These are phyloP conservation scores for Cottoperca gobio DNA, from an alignment of 2,797 vertebrate species.

Conservation along the genomic window DNA sequence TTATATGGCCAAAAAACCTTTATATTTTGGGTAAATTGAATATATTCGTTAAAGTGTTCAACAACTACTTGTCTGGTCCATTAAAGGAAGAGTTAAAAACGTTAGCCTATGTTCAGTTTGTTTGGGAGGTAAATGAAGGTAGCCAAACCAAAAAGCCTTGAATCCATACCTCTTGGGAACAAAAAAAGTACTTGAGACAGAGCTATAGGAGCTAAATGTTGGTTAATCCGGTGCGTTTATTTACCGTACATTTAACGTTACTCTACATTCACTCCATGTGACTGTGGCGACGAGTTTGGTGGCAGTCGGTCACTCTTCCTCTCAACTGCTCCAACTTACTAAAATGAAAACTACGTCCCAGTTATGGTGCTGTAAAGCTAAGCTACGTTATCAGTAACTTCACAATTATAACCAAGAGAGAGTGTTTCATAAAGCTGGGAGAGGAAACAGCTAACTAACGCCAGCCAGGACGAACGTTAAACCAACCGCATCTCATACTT, in stretches of 20 bases:
- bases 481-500: slow-evolving; percentile 53
- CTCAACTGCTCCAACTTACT: slow-evolving; percentile 38
- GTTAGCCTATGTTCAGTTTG: slow-evolving; percentile 8
- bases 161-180: background rate
- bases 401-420: background rate
- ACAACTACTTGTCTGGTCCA: background rate
- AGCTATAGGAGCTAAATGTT: slow-evolving; percentile 35
- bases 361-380: background rate
- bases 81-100: slow-evolving; percentile 5
- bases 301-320: slow-evolving; percentile 35
- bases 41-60: background rate
- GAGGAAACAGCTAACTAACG: slow-evolving; percentile 36
- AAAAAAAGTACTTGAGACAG: background rate
- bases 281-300: slow-evolving; percentile 51
- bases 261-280: slow-evolving; percentile 64
- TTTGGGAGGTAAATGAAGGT: slow-evolving; percentile 4
- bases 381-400: background rate
- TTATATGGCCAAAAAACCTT: background rate
- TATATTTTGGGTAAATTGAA: background rate
- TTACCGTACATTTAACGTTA: slow-evolving; percentile 8
- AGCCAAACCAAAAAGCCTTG: background rate
- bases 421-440: background rate
- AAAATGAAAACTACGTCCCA: slow-evolving; percentile 9
- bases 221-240: slow-evolving; percentile 50
- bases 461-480: slow-evolving; percentile 27